These are phyloP conservation scores for Falcunculus frontatus DNA, from an alignment of 2,113 vertebrate species.

Conservation along the genomic window DNA sequence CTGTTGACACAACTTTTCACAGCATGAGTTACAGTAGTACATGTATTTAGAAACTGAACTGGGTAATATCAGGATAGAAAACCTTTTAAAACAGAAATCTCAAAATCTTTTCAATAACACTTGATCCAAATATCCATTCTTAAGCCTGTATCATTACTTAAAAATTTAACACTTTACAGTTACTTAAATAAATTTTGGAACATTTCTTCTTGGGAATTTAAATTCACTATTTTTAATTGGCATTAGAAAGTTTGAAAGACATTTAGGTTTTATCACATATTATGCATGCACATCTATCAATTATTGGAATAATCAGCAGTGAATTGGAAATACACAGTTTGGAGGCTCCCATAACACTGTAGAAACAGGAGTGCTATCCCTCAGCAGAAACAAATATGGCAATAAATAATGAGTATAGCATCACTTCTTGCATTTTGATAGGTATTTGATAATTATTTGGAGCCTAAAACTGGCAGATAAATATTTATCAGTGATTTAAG, in stretches of 20 bases:
- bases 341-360: background rate
- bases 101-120: background rate
- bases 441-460: background rate
- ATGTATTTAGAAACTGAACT: background rate
- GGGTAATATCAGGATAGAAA: background rate
- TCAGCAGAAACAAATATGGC: background rate
- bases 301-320: background rate
- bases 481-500: background rate
- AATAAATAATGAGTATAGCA: background rate
- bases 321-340: background rate
- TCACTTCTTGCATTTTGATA: background rate
- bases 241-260: background rate
- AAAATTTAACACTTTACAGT: background rate
- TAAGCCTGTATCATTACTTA: background rate
- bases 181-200: background rate
- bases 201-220: background rate
- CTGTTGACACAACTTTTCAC: background rate
- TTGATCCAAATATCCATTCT: background rate
- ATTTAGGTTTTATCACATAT: background rate
- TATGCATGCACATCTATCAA: background rate
- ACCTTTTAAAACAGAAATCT: background rate
- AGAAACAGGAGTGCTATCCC: background rate
- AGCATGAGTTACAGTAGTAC: background rate
- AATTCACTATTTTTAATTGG: background rate
- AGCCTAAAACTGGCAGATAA: background rate